Evolutionary conservation across 2,113 vertebrate genomes (phyloP).

Genomic region (Brachirus orientalis): DNA sequence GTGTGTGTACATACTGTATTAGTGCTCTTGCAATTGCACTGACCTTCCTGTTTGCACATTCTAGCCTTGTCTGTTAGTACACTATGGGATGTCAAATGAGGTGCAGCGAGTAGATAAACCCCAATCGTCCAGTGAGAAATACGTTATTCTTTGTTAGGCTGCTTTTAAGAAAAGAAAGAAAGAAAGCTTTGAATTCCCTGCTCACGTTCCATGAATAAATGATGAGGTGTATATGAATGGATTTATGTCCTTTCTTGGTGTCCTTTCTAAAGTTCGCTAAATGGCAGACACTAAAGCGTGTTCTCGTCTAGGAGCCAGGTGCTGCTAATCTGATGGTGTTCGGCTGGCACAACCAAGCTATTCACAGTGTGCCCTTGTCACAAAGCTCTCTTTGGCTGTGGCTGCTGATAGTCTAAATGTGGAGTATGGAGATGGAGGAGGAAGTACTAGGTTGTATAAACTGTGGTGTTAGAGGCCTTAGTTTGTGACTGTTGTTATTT

Average conservation of each 20-base stretch:
- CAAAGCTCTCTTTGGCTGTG: conserved; percentile 7
- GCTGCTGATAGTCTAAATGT: conserved; percentile 27
- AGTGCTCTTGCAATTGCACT: too few species aligned
- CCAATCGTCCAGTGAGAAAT: conserved; percentile 30
- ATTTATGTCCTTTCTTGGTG: conserved; percentile 65
- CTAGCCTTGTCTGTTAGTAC: neutral
- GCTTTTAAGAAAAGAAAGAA: conserved; percentile 55
- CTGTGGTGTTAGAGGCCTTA: too few species aligned
- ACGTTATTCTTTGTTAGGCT: conserved; percentile 41
- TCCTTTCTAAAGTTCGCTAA: conserved; percentile 73
- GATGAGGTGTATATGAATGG: conserved; percentile 68
- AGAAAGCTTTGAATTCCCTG: conserved; percentile 62
- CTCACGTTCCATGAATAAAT: conserved; percentile 73
- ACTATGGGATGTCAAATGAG: conserved; percentile 30
- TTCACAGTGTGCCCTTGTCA: conserved; percentile 20
- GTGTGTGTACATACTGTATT: too few species aligned
- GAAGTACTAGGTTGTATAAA: too few species aligned
- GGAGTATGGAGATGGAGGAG: neutral
- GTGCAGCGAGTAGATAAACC: conserved; percentile 49
- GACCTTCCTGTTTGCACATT: conserved; percentile 3
- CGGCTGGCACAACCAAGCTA: conserved; percentile 22
- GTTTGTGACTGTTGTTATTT: too few species aligned
- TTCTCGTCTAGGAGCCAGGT: conserved; percentile 29
- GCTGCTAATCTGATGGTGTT: conserved; percentile 63
- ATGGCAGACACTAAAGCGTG: conserved; percentile 57